Conservation (phyloP, 23 tunicate species). For the Styela clava region DNA sequence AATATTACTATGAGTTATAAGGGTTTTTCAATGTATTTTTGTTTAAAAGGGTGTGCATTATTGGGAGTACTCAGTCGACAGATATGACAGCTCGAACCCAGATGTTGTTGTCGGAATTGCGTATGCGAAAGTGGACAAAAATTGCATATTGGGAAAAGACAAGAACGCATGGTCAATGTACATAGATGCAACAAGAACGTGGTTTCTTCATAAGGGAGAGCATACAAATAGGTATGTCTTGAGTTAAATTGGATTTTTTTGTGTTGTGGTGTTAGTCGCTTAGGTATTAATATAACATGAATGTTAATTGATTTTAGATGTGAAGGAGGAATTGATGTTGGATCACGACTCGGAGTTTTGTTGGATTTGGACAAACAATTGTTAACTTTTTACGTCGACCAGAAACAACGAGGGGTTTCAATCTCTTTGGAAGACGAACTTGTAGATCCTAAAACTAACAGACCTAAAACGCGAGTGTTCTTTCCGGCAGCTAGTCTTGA, state of each 20-base stretch:
- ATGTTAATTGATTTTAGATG: constrained; percentile 37
- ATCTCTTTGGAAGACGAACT: constrained; percentile 14
- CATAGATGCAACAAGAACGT: constrained; percentile 39
- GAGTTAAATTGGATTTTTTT: too few species aligned
- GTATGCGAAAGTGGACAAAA: constrained; percentile 44
- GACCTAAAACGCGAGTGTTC: constrained; percentile 13
- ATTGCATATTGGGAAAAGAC: constrained; percentile 56
- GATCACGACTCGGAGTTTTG: constrained; percentile 65
- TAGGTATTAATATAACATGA: too few species aligned
- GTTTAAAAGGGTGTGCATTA: constrained; percentile 89
- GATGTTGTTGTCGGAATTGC: constrained; percentile 84
- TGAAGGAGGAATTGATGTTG: constrained; percentile 54
- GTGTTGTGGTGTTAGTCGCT: too few species aligned
- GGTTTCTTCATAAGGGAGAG: constrained; percentile 45
- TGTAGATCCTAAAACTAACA: not conserved
- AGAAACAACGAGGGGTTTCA: constrained; percentile 40
- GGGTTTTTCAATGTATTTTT: too few species aligned
- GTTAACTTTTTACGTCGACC: constrained; percentile 60
- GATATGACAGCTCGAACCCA: constrained; percentile 37
- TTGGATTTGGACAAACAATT: constrained; percentile 46
- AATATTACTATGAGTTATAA: too few species aligned
- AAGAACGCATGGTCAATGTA: constrained; percentile 63
- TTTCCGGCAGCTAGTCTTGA: constrained; percentile 82
- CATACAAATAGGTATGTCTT: constrained; percentile 50
- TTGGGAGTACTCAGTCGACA: constrained; percentile 89